Evolutionary conservation across 2,113 vertebrate species (phyloP), one percentile per base, ranked within the genome.

Genomic region (Chamaea fasciata): DNA sequence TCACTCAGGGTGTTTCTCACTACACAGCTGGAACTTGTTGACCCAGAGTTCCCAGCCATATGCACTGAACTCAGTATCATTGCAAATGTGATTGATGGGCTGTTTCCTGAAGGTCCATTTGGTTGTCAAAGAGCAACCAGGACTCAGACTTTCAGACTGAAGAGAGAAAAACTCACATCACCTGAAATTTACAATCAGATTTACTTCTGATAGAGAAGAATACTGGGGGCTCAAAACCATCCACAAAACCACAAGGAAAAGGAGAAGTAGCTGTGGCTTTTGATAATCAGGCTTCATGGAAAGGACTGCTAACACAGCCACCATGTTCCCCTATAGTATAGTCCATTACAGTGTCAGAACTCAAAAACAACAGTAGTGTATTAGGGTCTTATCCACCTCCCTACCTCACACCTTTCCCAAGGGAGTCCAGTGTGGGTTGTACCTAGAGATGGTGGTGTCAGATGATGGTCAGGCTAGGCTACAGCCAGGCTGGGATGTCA

Each of bases 41-140:
- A 22, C 9, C 18, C 28, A 41, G 35, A 67, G 4, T 11, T 80
- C 57, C 59, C 31, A 13, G 53, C 23, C 13, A 12, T 11, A 33
- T 13, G 11, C 39, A 44, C 3, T 52, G 33, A 59, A 27, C 35
- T 77, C 18, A 52, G 1, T 39, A 46, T 13, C 8, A 24, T 31
- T 23, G 5, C 19, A 62, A 57, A 41, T 6, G 11, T 15, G 21
- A 50, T 7, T 33, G 26, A 65, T 57, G 13, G 23, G 41, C 46
- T 42, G 19, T 46, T 90, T 77, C 37, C 68, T 59, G 26, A 77
- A 65, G 31, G 52, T 62, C 37, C 2, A 1, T 67, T 65, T 0
- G 0, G n/a, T 30, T 0, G 0, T 30, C 2, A 8, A 28, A 64
- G 28, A 86, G n/a, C 37, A n/a, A 70, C 13, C 20, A 57, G 8